Base-by-base conservation (phyloP, 2,888 invertebrate genomes). In the Pharmacophagus antenor region DNA sequence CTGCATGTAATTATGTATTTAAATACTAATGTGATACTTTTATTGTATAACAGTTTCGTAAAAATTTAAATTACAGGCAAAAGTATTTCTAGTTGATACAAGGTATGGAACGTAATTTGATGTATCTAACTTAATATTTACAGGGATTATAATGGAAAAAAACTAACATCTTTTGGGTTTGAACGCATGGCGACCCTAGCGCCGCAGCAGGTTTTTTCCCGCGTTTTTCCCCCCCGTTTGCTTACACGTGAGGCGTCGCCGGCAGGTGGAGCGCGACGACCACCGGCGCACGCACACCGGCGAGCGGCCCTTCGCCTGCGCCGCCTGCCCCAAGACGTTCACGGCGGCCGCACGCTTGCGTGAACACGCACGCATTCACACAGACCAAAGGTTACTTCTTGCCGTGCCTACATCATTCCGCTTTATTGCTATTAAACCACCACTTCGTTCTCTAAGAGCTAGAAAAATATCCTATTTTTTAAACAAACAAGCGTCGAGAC, bases 241-340 rank as follows among this genome's bases (percentile, higher is more conserved):
- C 18, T 44, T 27, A 58, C 31, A 53, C 22, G 52, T 52, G 31
- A 47, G 18, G 41, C 58, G 51, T 47, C 18, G 47, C 48, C 20
- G 74, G 69, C 77, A 90, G 89, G 88, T 90, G 87, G 89, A 90
- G 88, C 89, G 89, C 65, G 89, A 90, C 88, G 90, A 90, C 70
- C 90, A 89, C 66, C 85, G 90, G 18, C 87, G 90, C 65, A 89
- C 88, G 63, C 90, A 89, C 75, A 90, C 89, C 22, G 88, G 89
- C 69, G 90, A 90, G 79, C 82, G 89, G 63, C 89, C 89, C 78
- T 90, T 90, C 79, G 86, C 86, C 73, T 90, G 90, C 76, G 65
- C 82, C 42, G 83, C 80, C 64, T 90, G 90, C 82, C 85, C 86
- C 67, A 90, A 90, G 88, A 90, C 90, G 73, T 89, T 90, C 80